Evolutionary conservation across 37 sponge, comb jelly and placozoan species (phyloP).

Genomic region (Spongia lamella): DNA sequence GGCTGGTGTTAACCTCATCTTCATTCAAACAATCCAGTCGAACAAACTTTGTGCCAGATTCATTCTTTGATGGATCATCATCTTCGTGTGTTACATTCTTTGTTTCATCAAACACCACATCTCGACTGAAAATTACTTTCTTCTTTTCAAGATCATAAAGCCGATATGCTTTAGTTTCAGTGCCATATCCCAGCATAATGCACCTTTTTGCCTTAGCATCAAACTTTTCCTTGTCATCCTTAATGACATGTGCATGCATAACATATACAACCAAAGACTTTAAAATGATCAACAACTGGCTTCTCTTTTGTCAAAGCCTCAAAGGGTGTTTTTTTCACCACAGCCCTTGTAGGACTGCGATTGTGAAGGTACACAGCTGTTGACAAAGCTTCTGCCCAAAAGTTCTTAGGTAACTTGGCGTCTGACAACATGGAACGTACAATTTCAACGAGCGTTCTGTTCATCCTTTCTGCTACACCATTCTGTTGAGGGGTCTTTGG

Average conservation of each 20-base stretch:
- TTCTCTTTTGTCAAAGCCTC: constrained; percentile 17
- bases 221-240: constrained; percentile 27
- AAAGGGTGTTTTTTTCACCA: constrained; percentile 15
- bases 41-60: neutral
- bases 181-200: constrained; percentile 24
- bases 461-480: constrained; percentile 39
- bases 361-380: constrained; percentile 20
- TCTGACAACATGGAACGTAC: constrained; percentile 37
- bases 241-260: constrained; percentile 9
- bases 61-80: too few relatives aligned
- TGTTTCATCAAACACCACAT: constrained; percentile 20
- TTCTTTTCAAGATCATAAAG: constrained; percentile 12
- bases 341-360: constrained; percentile 30
- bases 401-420: constrained; percentile 14
- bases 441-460: constrained; percentile 36
- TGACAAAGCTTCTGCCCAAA: constrained; percentile 38
- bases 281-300: constrained; percentile 20
- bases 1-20: too few relatives aligned
- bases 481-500: constrained; percentile 39
- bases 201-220: constrained; percentile 9
- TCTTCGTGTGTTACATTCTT: constrained; percentile 3
- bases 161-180: constrained; percentile 32
- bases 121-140: constrained; percentile 31
- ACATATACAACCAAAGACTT: constrained; percentile 19
- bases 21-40: neutral